Evolutionary conservation across 1,140 invertebrate genomes (phyloP), one percentile per base, ranked within the genome.

Genomic region (Steinernema khuongi): DNA sequence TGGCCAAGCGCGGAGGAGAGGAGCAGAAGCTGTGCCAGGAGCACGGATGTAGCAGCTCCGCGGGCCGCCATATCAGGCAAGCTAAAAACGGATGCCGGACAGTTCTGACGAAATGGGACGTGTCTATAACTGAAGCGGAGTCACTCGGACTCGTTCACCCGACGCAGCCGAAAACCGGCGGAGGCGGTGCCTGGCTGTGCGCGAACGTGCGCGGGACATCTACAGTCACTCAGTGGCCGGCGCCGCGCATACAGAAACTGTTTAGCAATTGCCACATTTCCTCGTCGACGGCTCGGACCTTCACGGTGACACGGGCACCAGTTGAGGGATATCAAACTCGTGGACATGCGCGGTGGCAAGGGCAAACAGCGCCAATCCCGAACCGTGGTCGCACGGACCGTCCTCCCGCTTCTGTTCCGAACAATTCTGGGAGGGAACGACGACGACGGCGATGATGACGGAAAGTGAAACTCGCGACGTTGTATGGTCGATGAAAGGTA

Each of bases 11-110:
- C 22, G 50, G 4, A 60, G 19, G 50, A 60, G 7, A 60, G 50
- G 26, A 60, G 50, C 50, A 60, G 50, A 2, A 60, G 50, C 14
- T 60, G 11, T 26, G 26, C 50, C 4, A 7, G 14, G 50, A 60
- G 50, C 14, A 22, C 50, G 14, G 50, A 60, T 26, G 11, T 22
- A 60, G 50, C 50, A 60, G 50, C 50, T 60, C 50, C 26, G 50
- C 50, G 50, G 50, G 50, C 50, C 50, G 50, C 50, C 50, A 60
- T 60, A 60, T 60, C 50, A 60, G 50, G 14, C 50, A 26, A 60
- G 11, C 26, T 60, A 22, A 60, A 41, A 60, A 17, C 26, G 50
- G 50, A 22, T 22, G 19, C 22, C 50, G 50, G 50, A 60, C 50
- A 60, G 50, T 60, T 60, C 50, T 60, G 50, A 7, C 50, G 50